phyloP scores from a whole-genome alignment of 1,140 invertebrate genomes.

The Pogonognathellus flavescens region DNA sequence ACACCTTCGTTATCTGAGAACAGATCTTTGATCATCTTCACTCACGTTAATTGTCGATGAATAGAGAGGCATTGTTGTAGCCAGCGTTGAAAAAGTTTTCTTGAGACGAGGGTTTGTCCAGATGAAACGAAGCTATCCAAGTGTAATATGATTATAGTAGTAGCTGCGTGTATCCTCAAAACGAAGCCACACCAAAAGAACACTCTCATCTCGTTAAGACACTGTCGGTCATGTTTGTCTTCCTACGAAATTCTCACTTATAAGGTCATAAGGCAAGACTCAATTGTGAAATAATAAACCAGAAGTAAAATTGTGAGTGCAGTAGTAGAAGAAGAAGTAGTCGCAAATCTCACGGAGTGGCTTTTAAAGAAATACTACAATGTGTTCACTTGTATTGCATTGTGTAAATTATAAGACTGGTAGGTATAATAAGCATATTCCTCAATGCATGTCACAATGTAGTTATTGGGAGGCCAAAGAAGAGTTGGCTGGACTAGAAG shows the following conservation, averaged over 20 bases:
- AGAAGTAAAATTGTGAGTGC: constrained; percentile 2
- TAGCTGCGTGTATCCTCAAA: too few species aligned
- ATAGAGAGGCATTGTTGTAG: not conserved
- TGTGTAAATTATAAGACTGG: not conserved
- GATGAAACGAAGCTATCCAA: too few species aligned
- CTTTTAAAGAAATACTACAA: not conserved
- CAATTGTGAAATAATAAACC: constrained; percentile 45
- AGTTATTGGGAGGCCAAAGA: not conserved
- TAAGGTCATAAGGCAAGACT: constrained; percentile 8
- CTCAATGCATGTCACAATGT: not conserved
- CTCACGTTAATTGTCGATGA: constrained; percentile 8
- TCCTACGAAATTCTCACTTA: not conserved
- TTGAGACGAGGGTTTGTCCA: not conserved
- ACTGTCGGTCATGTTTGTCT: not conserved
- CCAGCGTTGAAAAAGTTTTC: not conserved
- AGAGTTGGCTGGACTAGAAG: not conserved
- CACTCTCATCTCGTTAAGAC: constrained; percentile 22
- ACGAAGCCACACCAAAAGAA: constrained; percentile 21
- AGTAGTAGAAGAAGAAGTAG: not conserved
- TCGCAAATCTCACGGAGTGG: not conserved
- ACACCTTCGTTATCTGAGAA: not conserved
- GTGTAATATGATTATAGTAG: too few species aligned
- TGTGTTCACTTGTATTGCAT: not conserved
- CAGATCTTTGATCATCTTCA: constrained; percentile 3
- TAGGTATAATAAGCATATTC: not conserved